Conservation (phyloP, 2,113 vertebrate species). For the Notechis scutatus region DNA sequence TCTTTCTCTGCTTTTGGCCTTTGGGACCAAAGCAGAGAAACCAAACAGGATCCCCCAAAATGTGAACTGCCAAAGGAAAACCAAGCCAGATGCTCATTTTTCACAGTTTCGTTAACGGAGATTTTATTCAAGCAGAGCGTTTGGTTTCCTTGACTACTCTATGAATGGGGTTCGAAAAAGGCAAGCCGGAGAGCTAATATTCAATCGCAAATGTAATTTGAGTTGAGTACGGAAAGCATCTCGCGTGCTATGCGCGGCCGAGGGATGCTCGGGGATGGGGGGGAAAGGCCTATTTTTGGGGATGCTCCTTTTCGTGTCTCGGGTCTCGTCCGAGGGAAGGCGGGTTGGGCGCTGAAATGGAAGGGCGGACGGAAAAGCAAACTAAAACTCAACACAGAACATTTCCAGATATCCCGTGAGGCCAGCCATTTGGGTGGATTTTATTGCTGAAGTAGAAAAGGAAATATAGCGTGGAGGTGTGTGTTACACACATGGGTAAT, state of each 20-base stretch:
- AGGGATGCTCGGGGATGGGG: rapidly evolving
- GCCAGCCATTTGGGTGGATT: no score
- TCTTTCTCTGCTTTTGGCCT: not conserved
- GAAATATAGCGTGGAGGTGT: no score
- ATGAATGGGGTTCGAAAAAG: not conserved
- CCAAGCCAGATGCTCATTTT: rapidly evolving
- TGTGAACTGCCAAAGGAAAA: not conserved
- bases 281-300: not conserved
- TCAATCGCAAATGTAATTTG: not conserved
- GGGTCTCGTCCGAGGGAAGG: rapidly evolving
- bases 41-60: not conserved
- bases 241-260: not conserved
- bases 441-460: no score
- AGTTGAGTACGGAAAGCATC: not conserved
- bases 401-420: no score
- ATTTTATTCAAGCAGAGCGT: not conserved
- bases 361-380: not conserved
- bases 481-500: no score
- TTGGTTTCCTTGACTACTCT: not conserved
- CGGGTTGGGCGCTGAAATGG: not conserved
- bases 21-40: rapidly evolving
- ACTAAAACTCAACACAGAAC: not conserved
- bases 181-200: not conserved
- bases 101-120: rapidly evolving
- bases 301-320: not conserved